Conservation (phyloP, 1,140 invertebrate species). For the Plutomurus gul region DNA sequence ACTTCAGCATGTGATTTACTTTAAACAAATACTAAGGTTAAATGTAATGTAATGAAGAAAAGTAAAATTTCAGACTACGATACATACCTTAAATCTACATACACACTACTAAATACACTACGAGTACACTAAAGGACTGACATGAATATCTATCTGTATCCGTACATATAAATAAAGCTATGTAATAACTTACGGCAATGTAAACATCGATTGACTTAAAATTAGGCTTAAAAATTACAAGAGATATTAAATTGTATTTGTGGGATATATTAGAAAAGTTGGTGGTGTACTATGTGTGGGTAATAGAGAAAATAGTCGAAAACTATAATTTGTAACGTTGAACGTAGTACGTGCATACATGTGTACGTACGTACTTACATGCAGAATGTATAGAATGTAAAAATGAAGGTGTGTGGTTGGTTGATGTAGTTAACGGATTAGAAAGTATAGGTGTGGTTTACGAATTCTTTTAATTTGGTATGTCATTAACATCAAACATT, state of each 20-base stretch:
- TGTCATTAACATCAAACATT: too few species aligned
- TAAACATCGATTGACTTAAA: background rate
- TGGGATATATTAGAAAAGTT: background rate
- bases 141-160: constrained; percentile 22
- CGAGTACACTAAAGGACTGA: constrained; percentile 12
- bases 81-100: background rate
- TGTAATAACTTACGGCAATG: background rate
- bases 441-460: background rate
- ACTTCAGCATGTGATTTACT: background rate
- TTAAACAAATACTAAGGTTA: background rate
- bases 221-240: background rate
- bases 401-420: background rate
- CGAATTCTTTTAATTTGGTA: too few species aligned
- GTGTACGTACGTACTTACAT: background rate
- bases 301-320: background rate
- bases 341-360: background rate
- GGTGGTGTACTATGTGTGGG: background rate
- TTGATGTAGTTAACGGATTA: background rate
- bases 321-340: constrained; percentile 5
- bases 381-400: constrained; percentile 4
- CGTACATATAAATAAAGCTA: background rate
- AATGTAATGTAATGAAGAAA: background rate
- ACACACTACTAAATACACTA: background rate
- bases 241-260: background rate
- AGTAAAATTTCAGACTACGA: background rate